Conservation (phyloP, 2,113 vertebrate genomes). For the human region GRCh38 chr17:9856501-9857000, state of each 20-base stretch:
- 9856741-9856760: background rate
- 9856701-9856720: background rate
- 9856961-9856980: too few relatives aligned
- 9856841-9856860: background rate
- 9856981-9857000: too few relatives aligned
- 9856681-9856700: background rate
- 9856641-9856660: background rate
- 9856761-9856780: background rate
- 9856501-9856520: background rate
- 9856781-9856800: background rate
- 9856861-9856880: background rate
- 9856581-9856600: background rate
- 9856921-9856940: background rate
- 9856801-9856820: background rate
- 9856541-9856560: background rate
- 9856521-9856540: background rate
- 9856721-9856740: background rate
- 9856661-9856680: background rate
- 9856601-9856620: background rate
- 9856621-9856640: too few relatives aligned
- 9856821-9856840: background rate
- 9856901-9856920: background rate
- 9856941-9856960: too few relatives aligned
- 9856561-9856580: background rate
- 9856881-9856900: background rate